A percentile compares a stretch with the other conserved stretches of the same genome.
These are phyloP conservation scores for Galago senegalensis DNA, from an alignment of 2,797 vertebrate genomes.

Conservation along the genomic window DNA sequence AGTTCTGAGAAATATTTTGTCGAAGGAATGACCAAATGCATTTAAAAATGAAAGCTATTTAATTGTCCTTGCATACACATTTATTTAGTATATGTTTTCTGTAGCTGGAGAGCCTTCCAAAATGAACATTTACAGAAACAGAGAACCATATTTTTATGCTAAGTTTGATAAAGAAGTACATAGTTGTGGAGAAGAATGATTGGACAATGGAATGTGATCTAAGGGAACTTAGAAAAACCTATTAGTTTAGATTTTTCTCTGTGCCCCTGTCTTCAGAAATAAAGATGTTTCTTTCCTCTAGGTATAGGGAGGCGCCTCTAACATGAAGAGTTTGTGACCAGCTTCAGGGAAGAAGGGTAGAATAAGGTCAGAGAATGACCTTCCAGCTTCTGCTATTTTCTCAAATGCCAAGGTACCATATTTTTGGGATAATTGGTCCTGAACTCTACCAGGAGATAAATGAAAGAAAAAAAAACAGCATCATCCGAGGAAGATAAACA, in stretches of 20 bases:
- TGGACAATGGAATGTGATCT: neutral
- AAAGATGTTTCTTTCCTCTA: neutral
- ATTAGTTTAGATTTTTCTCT: no score
- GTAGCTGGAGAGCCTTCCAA: neutral
- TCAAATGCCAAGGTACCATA: neutral
- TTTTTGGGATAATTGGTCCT: neutral
- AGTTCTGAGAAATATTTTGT: neutral
- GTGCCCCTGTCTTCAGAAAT: neutral
- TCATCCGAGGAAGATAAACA: neutral
- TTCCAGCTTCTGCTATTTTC: neutral
- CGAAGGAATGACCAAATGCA: neutral
- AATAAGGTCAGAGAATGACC: neutral
- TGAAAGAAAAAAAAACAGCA: neutral
- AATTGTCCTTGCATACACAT: neutral
- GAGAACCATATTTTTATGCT: neutral
- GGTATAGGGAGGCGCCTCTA: fast-evolving
- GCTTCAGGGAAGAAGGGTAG: fast-evolving
- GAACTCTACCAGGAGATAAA: neutral
- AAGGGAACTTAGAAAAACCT: neutral
- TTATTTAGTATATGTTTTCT: neutral
- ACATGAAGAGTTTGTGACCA: neutral
- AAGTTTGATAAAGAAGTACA: neutral
- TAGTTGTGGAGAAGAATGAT: neutral
- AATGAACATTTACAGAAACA: neutral
- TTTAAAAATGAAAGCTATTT: neutral